Evolutionary conservation across 1,140 invertebrate genomes (phyloP).

Genomic region (Heterodera schachtii): DNA sequence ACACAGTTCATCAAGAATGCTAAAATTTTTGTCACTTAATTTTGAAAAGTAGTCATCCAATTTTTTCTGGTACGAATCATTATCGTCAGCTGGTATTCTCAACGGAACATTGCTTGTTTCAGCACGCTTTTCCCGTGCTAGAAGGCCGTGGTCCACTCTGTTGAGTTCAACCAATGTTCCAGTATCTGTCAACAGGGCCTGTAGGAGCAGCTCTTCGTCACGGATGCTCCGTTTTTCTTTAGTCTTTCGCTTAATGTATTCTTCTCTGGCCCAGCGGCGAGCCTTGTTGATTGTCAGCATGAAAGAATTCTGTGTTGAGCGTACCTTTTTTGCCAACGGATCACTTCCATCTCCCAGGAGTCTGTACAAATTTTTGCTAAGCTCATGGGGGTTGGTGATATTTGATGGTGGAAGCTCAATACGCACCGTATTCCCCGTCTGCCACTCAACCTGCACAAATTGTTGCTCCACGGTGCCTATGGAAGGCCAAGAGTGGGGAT

Average conservation of each 20-base stretch:
- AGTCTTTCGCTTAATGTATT: not conserved
- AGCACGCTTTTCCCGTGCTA: too few species aligned
- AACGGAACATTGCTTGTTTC: too few species aligned
- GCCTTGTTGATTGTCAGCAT: not conserved
- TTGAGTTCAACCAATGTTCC: too few species aligned
- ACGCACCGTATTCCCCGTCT: not conserved
- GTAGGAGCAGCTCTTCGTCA: too few species aligned
- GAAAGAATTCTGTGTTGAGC: not conserved
- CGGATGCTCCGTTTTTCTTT: too few species aligned
- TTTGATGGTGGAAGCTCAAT: not conserved
- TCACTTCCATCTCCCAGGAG: not conserved
- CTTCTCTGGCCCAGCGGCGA: not conserved
- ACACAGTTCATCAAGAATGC: too few species aligned
- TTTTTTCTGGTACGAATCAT: not conserved
- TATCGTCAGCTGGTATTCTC: not conserved
- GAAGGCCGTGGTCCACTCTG: too few species aligned
- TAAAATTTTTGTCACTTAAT: not conserved
- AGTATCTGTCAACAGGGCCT: too few species aligned
- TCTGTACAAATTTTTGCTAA: not conserved
- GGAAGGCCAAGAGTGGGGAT: not conserved
- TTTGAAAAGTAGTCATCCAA: not conserved
- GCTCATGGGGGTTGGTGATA: not conserved
- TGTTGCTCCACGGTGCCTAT: conserved; percentile 13
- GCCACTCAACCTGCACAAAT: not conserved
- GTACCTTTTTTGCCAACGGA: not conserved